These are phyloP conservation scores for Pollachius pollachius DNA, from an alignment of 2,113 vertebrate species.

Conservation along the genomic window DNA sequence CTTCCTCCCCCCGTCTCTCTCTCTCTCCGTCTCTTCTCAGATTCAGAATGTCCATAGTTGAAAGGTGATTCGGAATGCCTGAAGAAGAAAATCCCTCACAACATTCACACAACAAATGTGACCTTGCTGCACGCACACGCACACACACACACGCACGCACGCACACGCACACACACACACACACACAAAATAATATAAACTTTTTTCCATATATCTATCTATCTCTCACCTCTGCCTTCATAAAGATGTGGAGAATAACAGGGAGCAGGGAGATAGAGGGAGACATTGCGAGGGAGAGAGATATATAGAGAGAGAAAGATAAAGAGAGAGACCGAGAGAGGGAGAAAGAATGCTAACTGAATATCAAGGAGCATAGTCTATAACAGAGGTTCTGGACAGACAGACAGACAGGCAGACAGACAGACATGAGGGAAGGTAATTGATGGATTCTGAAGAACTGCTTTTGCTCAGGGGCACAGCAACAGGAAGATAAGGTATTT, in stretches of 20 bases:
- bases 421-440: slow-evolving; percentile 3
- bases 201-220: slow-evolving; percentile 22
- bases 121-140: slow-evolving; percentile 32
- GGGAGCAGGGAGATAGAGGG: not conserved
- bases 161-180: not conserved
- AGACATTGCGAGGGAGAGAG: not conserved
- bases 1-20: no score
- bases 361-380: not conserved
- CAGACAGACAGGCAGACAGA: slow-evolving; percentile 1
- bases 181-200: not conserved
- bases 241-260: not conserved
- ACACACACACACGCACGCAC: not conserved
- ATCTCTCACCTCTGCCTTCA: slow-evolving; percentile 10
- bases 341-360: not conserved
- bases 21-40: no score
- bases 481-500: no score
- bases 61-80: not conserved
- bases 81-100: slow-evolving; percentile 22
- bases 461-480: no score
- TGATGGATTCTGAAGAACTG: no score
- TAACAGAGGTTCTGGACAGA: not conserved
- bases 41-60: no score
- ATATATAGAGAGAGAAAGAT: no score
- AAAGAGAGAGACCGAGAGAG: not conserved
- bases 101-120: slow-evolving; percentile 32